Conservation (phyloP, 2,113 vertebrate species). For the Brachyhypopomus gauderio region DNA sequence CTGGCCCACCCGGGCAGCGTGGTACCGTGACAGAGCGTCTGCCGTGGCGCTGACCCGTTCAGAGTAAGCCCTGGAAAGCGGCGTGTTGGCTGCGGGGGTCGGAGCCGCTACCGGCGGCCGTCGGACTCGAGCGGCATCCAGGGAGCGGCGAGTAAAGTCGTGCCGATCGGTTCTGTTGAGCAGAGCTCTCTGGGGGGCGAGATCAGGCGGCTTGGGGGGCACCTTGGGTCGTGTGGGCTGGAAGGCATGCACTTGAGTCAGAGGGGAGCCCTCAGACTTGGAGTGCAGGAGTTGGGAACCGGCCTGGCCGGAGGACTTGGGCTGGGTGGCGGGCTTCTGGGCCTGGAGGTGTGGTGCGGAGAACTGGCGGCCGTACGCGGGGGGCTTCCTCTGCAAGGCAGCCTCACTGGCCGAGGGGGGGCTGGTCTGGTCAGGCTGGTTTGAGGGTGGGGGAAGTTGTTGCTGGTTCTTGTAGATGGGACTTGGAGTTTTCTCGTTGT, state of each 20-base stretch:
- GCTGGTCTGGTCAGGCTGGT: slow-evolving; percentile 23
- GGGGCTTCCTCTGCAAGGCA: slow-evolving; percentile 55
- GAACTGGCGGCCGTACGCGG: slow-evolving; percentile 63
- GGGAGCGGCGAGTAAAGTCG: slow-evolving; percentile 58
- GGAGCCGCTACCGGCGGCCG: slow-evolving; percentile 49
- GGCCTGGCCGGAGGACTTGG: slow-evolving; percentile 23
- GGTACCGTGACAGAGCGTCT: slow-evolving; percentile 55
- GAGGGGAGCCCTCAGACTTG: slow-evolving; percentile 62
- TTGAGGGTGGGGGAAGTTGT: slow-evolving; percentile 3
- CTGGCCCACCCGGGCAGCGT: slow-evolving; percentile 54
- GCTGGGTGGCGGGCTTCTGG: slow-evolving; percentile 41
- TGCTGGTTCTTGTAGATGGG: slow-evolving; percentile 59
- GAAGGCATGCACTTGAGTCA: slow-evolving; percentile 55
- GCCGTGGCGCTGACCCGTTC: slow-evolving; percentile 57
- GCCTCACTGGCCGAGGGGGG: slow-evolving; percentile 22
- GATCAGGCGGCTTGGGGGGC: slow-evolving; percentile 60
- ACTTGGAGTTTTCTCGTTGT: slow-evolving; percentile 53
- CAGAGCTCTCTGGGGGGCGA: slow-evolving; percentile 41
- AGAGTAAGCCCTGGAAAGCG: slow-evolving; percentile 62
- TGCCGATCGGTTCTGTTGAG: slow-evolving; percentile 54
- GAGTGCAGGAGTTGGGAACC: slow-evolving; percentile 60
- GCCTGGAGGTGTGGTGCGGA: slow-evolving; percentile 65
- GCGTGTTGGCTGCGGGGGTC: slow-evolving; percentile 45
- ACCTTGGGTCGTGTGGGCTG: slow-evolving; percentile 61
- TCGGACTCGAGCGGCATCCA: slow-evolving; percentile 55